Base-by-base conservation (phyloP, 2,797 vertebrate genomes). In the Fringilla coelebs region DNA sequence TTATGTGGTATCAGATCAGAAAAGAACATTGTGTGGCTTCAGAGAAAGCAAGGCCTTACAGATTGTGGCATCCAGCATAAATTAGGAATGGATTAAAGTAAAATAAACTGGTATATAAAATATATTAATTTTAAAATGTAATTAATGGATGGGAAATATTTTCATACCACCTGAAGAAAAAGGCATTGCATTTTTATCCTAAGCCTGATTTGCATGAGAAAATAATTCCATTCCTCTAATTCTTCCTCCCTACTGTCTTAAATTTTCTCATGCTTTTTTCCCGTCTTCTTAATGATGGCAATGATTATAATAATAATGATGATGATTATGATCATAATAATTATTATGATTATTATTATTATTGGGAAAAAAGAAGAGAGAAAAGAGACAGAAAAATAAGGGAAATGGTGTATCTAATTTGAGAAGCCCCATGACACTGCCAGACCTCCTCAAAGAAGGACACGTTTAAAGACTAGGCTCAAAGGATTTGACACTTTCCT, bases 321-420 rank as follows among this genome's bases (percentile, higher is more conserved):
- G 2, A 21, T n/a, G 1, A 29, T 29, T 2, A 43, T 55, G 3
- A 29, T 45, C 3, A 65, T 20, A 4, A 52, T 60, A 2, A 41
- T 49, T 8, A 61, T 32, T 4, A 46, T 20, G 0, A 20, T 62
- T 28, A 41, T 25, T 1, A 34, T 62, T 15, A 38, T 29, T 48
- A 34, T 9, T 88, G 28, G 41, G 36, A 40, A 70, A 58, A 55
- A 36, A 82, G 2, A 86, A 55, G 13, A 62, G 41, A 40, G 14
- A 72, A 88, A 84, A 71, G 19, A 31, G 22, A 86, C 40, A 93
- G 29, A 24, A 76, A 86, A 88, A 81, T 65, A 7, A 87, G 36
- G 36, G 83, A 82, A 85, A 72, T 2, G 0, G 10, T 29, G 45
- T 61, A 46, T 1, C 8, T 54, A 38, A 74, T 83, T 88, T 83